Conservation (phyloP, 2,888 invertebrate genomes). For the Eupithecia exiguata region DNA sequence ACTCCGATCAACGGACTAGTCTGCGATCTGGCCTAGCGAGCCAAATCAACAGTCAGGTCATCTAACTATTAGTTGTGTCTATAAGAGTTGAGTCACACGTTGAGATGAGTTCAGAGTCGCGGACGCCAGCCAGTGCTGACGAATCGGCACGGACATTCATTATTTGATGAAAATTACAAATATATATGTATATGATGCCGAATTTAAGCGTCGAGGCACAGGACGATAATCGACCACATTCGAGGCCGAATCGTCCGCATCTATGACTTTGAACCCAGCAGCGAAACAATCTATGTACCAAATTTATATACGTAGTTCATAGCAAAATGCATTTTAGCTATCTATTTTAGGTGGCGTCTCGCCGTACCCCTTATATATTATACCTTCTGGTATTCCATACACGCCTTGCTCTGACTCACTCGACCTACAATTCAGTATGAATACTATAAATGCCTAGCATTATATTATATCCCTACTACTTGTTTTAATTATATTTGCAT, state of each 20-base stretch:
- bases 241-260: background rate
- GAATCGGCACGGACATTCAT: background rate
- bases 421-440: background rate
- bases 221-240: background rate
- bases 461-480: background rate
- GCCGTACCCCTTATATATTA: too few species aligned
- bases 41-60: background rate
- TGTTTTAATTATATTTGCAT: background rate
- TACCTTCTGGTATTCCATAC: background rate
- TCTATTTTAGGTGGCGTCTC: background rate
- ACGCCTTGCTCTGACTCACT: background rate
- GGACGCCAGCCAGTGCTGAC: background rate
- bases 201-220: background rate
- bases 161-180: background rate
- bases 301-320: background rate
- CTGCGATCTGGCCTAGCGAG: background rate
- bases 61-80: background rate
- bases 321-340: background rate
- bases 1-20: background rate
- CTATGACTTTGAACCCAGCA: background rate
- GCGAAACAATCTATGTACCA: background rate
- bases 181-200: too few species aligned
- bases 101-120: background rate
- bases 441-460: constrained; percentile 2
- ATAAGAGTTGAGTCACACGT: background rate